These are phyloP conservation scores for Hemicrepidius hirtus DNA, from an alignment of 2,888 invertebrate genomes.

Conservation along the genomic window DNA sequence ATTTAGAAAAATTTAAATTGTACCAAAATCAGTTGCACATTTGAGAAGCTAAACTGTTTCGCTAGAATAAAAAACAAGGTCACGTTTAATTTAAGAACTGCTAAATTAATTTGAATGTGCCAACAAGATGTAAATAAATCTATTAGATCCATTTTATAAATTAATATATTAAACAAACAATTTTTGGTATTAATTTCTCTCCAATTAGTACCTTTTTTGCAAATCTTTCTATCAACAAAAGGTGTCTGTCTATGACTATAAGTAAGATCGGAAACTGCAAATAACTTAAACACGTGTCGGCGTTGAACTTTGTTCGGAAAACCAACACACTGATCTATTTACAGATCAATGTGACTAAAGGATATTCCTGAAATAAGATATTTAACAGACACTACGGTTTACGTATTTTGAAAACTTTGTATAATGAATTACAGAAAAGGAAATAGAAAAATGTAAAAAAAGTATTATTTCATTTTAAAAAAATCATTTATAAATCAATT, in stretches of 20 bases:
- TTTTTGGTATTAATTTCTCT: neutral
- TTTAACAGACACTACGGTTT: neutral
- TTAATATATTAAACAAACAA: neutral
- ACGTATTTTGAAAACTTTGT: neutral
- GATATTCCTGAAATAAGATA: conserved; percentile 16
- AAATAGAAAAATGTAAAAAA: no score
- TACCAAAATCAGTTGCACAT: no score
- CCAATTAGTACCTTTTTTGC: neutral
- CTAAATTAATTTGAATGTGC: neutral
- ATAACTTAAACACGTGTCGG: conserved; percentile 1
- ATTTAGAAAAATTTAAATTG: no score
- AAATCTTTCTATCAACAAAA: no score
- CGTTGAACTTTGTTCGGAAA: conserved; percentile 18
- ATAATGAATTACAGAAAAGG: no score
- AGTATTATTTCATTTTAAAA: no score
- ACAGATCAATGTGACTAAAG: conserved; percentile 5
- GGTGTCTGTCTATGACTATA: no score
- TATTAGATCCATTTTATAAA: neutral
- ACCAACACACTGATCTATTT: conserved; percentile 20
- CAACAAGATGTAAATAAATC: neutral
- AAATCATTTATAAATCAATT: no score
- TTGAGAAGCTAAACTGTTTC: no score
- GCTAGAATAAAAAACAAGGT: conserved; percentile 8
- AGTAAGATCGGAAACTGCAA: neutral
- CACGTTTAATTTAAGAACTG: neutral